phyloP scores from a whole-genome alignment of 2,113 vertebrate genomes.

The Acanthochromis polyacanthus region DNA sequence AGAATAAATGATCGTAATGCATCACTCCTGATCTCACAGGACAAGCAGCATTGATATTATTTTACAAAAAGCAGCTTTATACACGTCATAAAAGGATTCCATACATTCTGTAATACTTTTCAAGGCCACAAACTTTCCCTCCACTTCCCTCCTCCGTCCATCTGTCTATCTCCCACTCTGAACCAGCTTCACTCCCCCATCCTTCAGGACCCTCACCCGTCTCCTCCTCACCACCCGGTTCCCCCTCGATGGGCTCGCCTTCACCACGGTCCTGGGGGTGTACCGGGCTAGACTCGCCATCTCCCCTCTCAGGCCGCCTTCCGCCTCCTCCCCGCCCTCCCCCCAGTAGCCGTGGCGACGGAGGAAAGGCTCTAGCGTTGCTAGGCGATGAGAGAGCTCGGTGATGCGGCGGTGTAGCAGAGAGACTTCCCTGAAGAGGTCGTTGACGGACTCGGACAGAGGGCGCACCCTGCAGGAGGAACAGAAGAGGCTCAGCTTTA shows the following conservation, averaged over 20 bases:
- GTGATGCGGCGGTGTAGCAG: constrained; percentile 85
- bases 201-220: constrained; percentile 74
- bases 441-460: constrained; percentile 86
- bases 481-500: constrained; percentile 35
- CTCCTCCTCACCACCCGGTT: constrained; percentile 72
- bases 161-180: constrained; percentile 48
- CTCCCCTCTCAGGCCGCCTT: constrained; percentile 53
- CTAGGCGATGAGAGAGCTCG: constrained; percentile 86
- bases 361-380: constrained; percentile 84
- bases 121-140: constrained; percentile 2
- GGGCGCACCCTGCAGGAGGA: constrained; percentile 84
- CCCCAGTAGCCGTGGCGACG: constrained; percentile 85
- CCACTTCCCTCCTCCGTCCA: not conserved
- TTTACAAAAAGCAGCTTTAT: constrained; percentile 20
- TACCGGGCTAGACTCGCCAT: constrained; percentile 52
- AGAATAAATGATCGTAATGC: not conserved
- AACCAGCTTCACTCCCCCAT: constrained; percentile 48
- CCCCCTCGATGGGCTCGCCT: constrained; percentile 31
- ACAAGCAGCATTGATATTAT: not conserved
- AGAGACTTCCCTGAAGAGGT: constrained; percentile 87
- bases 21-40: constrained; percentile 14
- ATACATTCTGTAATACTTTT: constrained; percentile 17
- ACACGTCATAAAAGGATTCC: not conserved
- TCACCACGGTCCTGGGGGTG: constrained; percentile 26
- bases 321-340: constrained; percentile 49